Percentiles rank a stretch among this genome's conserved stretches.
phyloP scores from a whole-genome alignment of 2,113 vertebrate genomes.

The Oryzias curvinotus region DNA sequence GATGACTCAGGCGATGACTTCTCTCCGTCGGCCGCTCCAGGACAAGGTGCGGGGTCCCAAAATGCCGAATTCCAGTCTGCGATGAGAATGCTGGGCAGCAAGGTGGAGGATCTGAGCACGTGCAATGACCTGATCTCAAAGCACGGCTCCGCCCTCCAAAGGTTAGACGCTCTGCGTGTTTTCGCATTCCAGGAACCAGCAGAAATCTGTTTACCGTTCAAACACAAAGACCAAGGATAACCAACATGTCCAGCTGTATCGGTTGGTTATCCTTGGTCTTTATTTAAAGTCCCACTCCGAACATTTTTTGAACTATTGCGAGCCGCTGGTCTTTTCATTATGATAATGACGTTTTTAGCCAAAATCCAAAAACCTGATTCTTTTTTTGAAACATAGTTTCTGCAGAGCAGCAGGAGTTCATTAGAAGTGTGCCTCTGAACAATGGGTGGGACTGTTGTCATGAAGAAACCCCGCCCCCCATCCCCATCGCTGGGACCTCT shows the following conservation, averaged over 20 bases:
- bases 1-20: constrained; percentile 94
- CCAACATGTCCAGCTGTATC: too few species aligned
- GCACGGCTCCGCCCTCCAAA: constrained; percentile 94
- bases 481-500: too few species aligned
- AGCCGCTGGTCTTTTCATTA: too few species aligned
- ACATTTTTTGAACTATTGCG: too few species aligned
- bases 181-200: background rate
- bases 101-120: constrained; percentile 95
- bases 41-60: constrained; percentile 77
- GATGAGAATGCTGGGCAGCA: constrained; percentile 87
- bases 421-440: too few species aligned
- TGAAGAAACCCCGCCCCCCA: too few species aligned
- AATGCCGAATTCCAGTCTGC: constrained; percentile 91
- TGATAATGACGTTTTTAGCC: too few species aligned
- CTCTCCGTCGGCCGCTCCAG: constrained; percentile 49
- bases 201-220: background rate
- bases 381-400: too few species aligned
- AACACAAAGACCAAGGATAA: background rate
- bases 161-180: constrained; percentile 59
- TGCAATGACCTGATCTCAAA: constrained; percentile 97
- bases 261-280: background rate
- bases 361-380: too few species aligned
- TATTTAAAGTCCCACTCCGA: too few species aligned
- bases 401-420: too few species aligned
- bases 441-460: too few species aligned